A percentile compares a stretch with the other conserved stretches of the same genome.
Evolutionary conservation across 2,113 vertebrate genomes (phyloP).

Genomic region (Monopterus albus): DNA sequence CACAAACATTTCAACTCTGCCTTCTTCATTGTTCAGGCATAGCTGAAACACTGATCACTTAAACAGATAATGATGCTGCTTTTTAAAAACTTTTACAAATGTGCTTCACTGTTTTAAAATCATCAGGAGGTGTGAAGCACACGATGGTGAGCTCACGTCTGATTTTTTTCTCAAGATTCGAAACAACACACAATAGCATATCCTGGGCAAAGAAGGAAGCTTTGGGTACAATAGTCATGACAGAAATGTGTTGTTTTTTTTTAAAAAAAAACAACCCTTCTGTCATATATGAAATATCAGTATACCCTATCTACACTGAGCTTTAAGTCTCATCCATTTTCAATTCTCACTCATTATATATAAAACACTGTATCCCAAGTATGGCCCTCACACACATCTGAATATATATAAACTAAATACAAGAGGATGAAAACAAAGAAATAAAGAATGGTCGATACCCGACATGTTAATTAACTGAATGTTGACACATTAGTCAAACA

Average conservation of each 20-base stretch:
- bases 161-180: constrained; percentile 45
- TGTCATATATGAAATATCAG: constrained; percentile 43
- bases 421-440: constrained; percentile 6
- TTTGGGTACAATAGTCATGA: constrained; percentile 39
- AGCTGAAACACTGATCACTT: too few species aligned
- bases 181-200: constrained; percentile 62
- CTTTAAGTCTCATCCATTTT: constrained; percentile 9
- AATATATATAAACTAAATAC: constrained; percentile 29
- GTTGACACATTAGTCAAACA: not conserved
- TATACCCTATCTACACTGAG: constrained; percentile 42
- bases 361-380: constrained; percentile 43
- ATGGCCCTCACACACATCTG: constrained; percentile 33
- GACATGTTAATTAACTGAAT: constrained; percentile 26
- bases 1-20: too few species aligned
- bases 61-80: too few species aligned
- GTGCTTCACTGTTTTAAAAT: constrained; percentile 57
- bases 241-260: constrained; percentile 28
- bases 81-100: too few species aligned
- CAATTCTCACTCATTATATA: constrained; percentile 42
- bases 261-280: constrained; percentile 10
- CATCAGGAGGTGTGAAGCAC: constrained; percentile 62
- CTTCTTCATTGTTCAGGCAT: too few species aligned
- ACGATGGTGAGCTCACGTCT: constrained; percentile 61
- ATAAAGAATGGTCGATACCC: not conserved
- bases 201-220: constrained; percentile 24